These are phyloP conservation scores for Elanus axillaris DNA, from an alignment of 2,113 vertebrate species.

Conservation along the genomic window DNA sequence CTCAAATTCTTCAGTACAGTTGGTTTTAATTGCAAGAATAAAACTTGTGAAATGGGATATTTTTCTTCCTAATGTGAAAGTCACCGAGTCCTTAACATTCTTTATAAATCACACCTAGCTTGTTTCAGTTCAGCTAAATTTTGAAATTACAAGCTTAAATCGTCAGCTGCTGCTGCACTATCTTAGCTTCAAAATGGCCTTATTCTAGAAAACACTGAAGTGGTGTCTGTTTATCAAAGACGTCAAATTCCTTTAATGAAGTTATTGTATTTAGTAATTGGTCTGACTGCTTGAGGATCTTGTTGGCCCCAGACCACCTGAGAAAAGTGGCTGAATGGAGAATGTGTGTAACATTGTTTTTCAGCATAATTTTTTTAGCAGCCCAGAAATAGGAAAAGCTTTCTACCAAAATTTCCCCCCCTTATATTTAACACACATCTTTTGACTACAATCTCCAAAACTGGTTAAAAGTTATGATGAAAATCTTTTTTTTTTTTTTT, in stretches of 20 bases:
- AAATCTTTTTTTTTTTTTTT: not conserved
- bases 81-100: not conserved
- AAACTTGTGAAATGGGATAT: not conserved
- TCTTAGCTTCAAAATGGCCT: not conserved
- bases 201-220: not conserved
- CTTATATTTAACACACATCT: not conserved
- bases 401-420: not conserved
- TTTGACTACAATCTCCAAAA: not conserved
- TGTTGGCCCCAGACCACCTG: not conserved
- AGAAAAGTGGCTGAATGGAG: not conserved
- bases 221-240: not conserved
- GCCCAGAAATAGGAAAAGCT: not conserved
- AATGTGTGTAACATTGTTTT: not conserved
- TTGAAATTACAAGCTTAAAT: not conserved
- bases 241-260: not conserved
- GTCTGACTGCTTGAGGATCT: not conserved
- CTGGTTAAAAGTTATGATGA: not conserved
- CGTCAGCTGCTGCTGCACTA: accelerated
- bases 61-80: not conserved
- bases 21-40: not conserved
- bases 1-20: not conserved
- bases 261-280: not conserved
- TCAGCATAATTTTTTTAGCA: not conserved
- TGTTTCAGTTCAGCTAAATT: not conserved
- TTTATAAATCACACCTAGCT: not conserved